Base-by-base conservation (phyloP, 1,140 invertebrate species). In the Oreohelix idahoensis region DNA sequence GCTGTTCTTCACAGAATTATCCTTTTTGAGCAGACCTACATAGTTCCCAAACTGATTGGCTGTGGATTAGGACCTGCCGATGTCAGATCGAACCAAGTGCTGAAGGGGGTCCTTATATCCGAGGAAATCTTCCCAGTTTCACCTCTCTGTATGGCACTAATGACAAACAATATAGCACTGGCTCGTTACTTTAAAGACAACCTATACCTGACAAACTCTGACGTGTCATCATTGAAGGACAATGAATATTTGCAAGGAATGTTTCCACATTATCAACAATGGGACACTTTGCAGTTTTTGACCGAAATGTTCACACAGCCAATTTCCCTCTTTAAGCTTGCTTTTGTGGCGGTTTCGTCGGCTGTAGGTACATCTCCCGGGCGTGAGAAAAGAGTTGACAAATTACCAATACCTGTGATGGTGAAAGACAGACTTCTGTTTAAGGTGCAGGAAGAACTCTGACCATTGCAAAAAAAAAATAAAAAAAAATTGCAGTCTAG, bases 361-460 rank as follows among this genome's bases (percentile, higher is more conserved):
- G 42, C 74, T 17, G 15, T 76, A 29, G 42, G 74, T 35, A 2
- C 74, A 1, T 8, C 26, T 20, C 42, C 74, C n/a, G 74, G 74
- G 8, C 26, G 74, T 45, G 20, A 76, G 45, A 32, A n/a, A 1
- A 51, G 42, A 51, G 20, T 76, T 29, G 23, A 15, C 23, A 1
- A 11, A 1, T 29, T 76, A 15, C 74, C 74, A 0, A 29, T 76
- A 45, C 45, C 74, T 29, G 8, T 2, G 29, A 10, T 53, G 0
- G 53, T 76, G 39, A 76, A 76, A 51, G 74, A 76, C 45, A 76
- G 36, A 23, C 29, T 76, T 32, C n/a, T 76, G 45, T 76, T 76
- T 49, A 76, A 36, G 8, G 13, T 71, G 15, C 11, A 71, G 26
- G 69, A 71, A 11, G 2, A 36, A 8, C 23, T 71, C 4, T n/a